Conservation (phyloP, 2,888 invertebrate genomes). For the Phalera bucephala region DNA sequence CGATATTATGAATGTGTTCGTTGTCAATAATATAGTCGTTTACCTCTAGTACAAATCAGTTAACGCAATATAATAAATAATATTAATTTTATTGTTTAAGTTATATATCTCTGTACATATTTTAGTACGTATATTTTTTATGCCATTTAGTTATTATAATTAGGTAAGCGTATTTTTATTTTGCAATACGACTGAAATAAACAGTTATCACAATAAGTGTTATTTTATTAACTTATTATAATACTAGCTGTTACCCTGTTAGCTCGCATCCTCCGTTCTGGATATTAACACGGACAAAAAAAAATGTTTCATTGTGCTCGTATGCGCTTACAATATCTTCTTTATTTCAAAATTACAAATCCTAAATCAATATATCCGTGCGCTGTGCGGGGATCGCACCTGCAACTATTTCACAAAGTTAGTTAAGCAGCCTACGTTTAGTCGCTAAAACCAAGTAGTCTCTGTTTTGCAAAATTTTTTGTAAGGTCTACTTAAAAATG, state of each 20-base stretch:
- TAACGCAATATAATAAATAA: slow-evolving; percentile 50
- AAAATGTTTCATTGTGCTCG: slow-evolving; percentile 3
- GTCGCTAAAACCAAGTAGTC: slow-evolving; percentile 28
- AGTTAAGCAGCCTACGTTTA: too few species aligned
- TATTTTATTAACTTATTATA: background rate
- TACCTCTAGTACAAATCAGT: slow-evolving; percentile 70
- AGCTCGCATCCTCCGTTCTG: too few species aligned
- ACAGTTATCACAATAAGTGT: slow-evolving; percentile 39
- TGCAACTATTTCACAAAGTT: too few species aligned
- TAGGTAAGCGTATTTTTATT: slow-evolving; percentile 33
- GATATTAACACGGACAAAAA: too few species aligned
- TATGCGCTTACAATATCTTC: too few species aligned
- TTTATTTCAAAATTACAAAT: too few species aligned
- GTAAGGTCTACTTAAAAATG: too few species aligned
- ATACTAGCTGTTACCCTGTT: too few species aligned
- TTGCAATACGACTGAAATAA: slow-evolving; percentile 47
- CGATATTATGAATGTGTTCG: slow-evolving; percentile 20
- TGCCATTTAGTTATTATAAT: slow-evolving; percentile 37
- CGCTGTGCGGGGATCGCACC: too few species aligned
- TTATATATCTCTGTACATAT: slow-evolving; percentile 24
- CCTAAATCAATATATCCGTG: too few species aligned
- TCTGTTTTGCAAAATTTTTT: too few species aligned
- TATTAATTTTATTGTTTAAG: slow-evolving; percentile 23
- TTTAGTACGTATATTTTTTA: slow-evolving; percentile 32
- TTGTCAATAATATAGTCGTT: slow-evolving; percentile 37